Evolutionary conservation across 2,888 invertebrate species (phyloP).

Genomic region (Platypus cylindrus): DNA sequence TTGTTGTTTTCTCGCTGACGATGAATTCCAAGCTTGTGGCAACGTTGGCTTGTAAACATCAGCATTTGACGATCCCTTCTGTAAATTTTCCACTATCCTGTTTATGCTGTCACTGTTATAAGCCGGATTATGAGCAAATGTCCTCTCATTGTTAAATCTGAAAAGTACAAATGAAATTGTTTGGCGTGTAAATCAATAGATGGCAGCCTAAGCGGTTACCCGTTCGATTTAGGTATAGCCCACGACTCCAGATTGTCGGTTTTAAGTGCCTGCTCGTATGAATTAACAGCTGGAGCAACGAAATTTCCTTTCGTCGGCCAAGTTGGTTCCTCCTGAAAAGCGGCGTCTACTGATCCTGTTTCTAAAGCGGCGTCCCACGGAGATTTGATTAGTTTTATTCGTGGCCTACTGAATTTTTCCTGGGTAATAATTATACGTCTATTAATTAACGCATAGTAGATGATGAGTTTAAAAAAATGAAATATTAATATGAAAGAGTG

Average conservation of each 20-base stretch:
- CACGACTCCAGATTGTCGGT: conserved; percentile 26
- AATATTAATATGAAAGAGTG: too few species aligned
- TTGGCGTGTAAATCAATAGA: too few species aligned
- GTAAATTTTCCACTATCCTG: conserved; percentile 32
- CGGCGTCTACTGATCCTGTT: conserved; percentile 55
- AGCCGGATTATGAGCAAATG: conserved; percentile 30
- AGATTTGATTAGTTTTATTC: conserved; percentile 48
- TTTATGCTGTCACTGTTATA: conserved; percentile 36
- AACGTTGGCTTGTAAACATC: conserved; percentile 38
- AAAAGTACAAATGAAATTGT: too few species aligned
- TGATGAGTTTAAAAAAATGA: too few species aligned
- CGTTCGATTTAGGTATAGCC: conserved; percentile 21
- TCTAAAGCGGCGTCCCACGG: conserved; percentile 63
- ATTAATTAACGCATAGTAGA: too few species aligned
- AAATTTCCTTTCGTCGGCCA: conserved; percentile 30
- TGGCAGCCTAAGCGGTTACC: too few species aligned
- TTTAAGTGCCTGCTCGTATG: conserved; percentile 32
- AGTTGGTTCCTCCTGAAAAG: conserved; percentile 40
- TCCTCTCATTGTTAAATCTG: conserved; percentile 19
- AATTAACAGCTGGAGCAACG: conserved; percentile 31
- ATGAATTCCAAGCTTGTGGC: conserved; percentile 38
- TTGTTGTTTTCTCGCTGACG: conserved; percentile 24
- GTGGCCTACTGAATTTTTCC: conserved; percentile 45
- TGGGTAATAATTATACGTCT: conserved; percentile 25
- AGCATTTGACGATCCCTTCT: conserved; percentile 30